Evolutionary conservation across 1,140 invertebrate species (phyloP).

Genomic region (Dendrolimus punctatus): DNA sequence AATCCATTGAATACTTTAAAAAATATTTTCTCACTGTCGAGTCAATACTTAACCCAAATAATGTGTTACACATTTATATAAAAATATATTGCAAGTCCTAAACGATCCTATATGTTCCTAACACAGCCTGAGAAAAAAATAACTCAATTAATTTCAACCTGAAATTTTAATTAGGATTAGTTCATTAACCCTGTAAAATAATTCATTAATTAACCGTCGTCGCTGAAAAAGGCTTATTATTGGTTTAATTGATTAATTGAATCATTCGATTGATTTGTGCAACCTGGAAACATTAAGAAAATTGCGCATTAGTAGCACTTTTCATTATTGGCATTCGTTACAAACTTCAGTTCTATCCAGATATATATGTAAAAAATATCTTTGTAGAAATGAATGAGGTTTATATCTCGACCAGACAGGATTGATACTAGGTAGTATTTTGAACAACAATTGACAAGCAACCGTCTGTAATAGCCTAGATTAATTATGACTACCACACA

Average conservation of each 20-base stretch:
- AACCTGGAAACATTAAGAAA: slow-evolving; percentile 52
- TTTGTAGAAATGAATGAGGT: too few species aligned
- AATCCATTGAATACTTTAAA: too few species aligned
- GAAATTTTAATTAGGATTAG: slow-evolving; percentile 45
- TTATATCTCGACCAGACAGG: too few species aligned
- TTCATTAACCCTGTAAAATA: slow-evolving; percentile 61
- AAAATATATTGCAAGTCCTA: too few species aligned
- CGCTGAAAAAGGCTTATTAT: slow-evolving; percentile 46
- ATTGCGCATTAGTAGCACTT: slow-evolving; percentile 34
- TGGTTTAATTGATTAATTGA: slow-evolving; percentile 27
- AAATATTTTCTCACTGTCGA: too few species aligned
- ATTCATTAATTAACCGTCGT: slow-evolving; percentile 43
- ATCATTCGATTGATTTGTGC: slow-evolving; percentile 32
- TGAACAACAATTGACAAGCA: slow-evolving; percentile 1
- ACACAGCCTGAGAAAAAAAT: slow-evolving; percentile 52
- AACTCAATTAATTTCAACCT: slow-evolving; percentile 43
- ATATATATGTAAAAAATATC: too few species aligned
- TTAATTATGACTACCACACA: too few species aligned
- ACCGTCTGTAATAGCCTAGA: background rate
- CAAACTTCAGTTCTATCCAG: background rate
- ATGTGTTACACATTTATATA: too few species aligned
- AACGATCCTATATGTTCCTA: slow-evolving; percentile 25
- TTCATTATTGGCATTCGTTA: background rate
- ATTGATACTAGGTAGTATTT: background rate
- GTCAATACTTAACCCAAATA: too few species aligned